A percentile compares a stretch with the other conserved stretches of the same genome.
Conservation (phyloP, 1,140 invertebrate genomes). For the Pseudomyrmex concolor region DNA sequence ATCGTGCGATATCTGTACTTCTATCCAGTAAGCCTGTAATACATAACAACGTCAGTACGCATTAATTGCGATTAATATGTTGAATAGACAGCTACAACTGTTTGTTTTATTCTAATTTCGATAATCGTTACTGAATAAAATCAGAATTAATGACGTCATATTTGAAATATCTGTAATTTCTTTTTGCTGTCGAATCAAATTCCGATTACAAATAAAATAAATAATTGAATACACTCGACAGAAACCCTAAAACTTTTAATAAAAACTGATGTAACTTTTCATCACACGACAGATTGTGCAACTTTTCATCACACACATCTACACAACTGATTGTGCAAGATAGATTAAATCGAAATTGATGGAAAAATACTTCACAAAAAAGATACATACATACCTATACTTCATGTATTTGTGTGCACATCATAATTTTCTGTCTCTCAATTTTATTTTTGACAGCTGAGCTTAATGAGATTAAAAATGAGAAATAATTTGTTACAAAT, state of each 20-base stretch:
- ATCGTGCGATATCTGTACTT: slow-evolving; percentile 20
- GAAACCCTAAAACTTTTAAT: slow-evolving; percentile 4
- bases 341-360: neutral
- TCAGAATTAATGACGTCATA: neutral
- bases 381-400: neutral
- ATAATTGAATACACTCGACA: neutral
- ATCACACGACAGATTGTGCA: too few relatives aligned
- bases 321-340: slow-evolving; percentile 10
- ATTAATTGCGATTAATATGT: slow-evolving; percentile 39
- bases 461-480: neutral
- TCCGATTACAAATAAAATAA: slow-evolving; percentile 1
- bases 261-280: neutral
- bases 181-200: neutral
- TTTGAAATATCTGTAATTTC: slow-evolving; percentile 5
- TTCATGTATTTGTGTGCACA: too few relatives aligned
- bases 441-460: neutral
- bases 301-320: neutral
- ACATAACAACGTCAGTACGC: slow-evolving; percentile 20
- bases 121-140: neutral
- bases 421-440: too few relatives aligned
- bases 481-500: neutral
- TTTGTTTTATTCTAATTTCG: slow-evolving; percentile 5
- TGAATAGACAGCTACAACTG: slow-evolving; percentile 6
- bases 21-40: slow-evolving; percentile 22
- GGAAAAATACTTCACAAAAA: neutral